Conservation (phyloP, 2,888 invertebrate genomes). For the Pseudoips prasinana region DNA sequence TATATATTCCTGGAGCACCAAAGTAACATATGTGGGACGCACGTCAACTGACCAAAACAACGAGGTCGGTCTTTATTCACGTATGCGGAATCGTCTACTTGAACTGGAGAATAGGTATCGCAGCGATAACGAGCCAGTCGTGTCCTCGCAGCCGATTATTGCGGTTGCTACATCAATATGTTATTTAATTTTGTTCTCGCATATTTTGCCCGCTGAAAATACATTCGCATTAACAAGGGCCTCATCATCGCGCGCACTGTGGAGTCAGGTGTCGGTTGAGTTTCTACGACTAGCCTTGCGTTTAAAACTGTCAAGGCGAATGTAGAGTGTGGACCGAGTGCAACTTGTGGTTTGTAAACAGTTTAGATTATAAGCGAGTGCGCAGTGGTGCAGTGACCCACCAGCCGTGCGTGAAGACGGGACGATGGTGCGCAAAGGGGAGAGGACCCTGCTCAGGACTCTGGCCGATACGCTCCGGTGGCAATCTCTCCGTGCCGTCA, state of each 20-base stretch:
- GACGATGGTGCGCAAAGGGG: conserved; percentile 76
- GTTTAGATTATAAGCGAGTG: conserved; percentile 45
- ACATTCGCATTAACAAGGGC: conserved; percentile 40
- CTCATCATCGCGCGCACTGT: conserved; percentile 29
- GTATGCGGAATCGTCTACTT: conserved; percentile 60
- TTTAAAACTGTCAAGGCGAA: conserved; percentile 55
- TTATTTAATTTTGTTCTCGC: conserved; percentile 42
- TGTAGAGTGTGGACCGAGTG: conserved; percentile 32
- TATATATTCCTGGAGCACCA: conserved; percentile 44
- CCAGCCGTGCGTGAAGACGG: conserved; percentile 74
- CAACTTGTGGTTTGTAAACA: conserved; percentile 39
- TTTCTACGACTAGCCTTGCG: conserved; percentile 43
- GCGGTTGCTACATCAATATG: conserved; percentile 66
- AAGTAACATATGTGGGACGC: conserved; percentile 58
- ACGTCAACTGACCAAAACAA: conserved; percentile 70
- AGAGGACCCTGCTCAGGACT: conserved; percentile 70
- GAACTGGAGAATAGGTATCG: conserved; percentile 70
- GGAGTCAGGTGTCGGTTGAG: conserved; percentile 32
- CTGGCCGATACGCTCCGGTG: conserved; percentile 73
- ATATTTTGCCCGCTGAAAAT: conserved; percentile 38
- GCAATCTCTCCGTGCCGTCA: conserved; percentile 62
- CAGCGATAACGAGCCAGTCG: conserved; percentile 76
- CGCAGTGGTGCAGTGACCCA: conserved; percentile 71
- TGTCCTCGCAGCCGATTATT: conserved; percentile 74
- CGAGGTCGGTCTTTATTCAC: conserved; percentile 64